These are phyloP conservation scores for Pleuronectes platessa DNA, from an alignment of 2,113 vertebrate genomes.

Conservation along the genomic window DNA sequence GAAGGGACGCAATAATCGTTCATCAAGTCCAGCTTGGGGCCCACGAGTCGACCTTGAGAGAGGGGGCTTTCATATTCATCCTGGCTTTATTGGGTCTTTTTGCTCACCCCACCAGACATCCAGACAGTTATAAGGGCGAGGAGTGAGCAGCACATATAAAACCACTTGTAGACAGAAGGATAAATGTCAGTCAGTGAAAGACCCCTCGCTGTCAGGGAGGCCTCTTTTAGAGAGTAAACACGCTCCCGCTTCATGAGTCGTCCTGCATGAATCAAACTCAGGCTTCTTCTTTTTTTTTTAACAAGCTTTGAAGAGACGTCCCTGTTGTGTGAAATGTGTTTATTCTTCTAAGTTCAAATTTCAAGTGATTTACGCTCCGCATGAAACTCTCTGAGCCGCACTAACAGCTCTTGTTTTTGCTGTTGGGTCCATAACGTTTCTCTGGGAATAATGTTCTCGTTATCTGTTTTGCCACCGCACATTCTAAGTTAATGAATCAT, in stretches of 20 bases:
- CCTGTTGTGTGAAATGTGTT: constrained; percentile 37
- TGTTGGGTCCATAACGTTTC: constrained; percentile 21
- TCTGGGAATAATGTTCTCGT: constrained; percentile 51
- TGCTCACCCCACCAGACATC: constrained; percentile 8
- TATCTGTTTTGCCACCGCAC: constrained; percentile 38
- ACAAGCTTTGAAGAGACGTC: constrained; percentile 37
- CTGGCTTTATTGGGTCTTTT: constrained; percentile 59
- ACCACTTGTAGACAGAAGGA: constrained; percentile 65
- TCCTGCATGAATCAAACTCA: constrained; percentile 26
- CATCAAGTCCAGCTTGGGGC: constrained; percentile 59
- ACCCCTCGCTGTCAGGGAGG: constrained; percentile 36
- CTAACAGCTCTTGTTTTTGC: constrained; percentile 59
- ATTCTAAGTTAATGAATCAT: constrained; percentile 57
- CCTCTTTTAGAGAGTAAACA: constrained; percentile 51
- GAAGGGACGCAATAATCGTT: constrained; percentile 60
- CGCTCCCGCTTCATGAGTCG: constrained; percentile 22
- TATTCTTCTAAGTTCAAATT: constrained; percentile 29
- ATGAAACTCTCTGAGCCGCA: constrained; percentile 54
- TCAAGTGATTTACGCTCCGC: constrained; percentile 50
- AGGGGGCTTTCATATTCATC: constrained; percentile 66
- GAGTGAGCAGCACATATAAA: constrained; percentile 54
- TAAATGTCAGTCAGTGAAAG: constrained; percentile 65
- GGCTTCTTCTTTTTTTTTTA: neutral
- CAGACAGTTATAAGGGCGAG: constrained; percentile 54
- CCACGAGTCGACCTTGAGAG: constrained; percentile 19